Base-by-base conservation (phyloP, 2,888 invertebrate genomes). In the Tromatobia lineatoria region DNA sequence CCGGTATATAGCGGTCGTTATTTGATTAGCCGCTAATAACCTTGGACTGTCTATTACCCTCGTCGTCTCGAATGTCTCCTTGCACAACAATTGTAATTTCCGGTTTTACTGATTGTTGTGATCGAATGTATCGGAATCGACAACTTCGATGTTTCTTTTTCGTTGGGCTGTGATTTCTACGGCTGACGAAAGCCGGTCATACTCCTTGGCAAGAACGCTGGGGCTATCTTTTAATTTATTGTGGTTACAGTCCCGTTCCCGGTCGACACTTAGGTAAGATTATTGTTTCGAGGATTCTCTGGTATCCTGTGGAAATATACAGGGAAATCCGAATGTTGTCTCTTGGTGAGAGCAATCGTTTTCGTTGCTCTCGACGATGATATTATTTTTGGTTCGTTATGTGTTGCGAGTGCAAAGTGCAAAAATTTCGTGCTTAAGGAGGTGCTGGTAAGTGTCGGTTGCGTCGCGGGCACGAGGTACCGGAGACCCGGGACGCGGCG, bases 401-500 rank as follows among this genome's bases (percentile, higher is more conserved):
- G 57, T 15, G 66, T 75, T 59, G 70, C 80, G 59, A 66, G 50
- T 76, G 20, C 29, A 13, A 23, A 52, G 83, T 52, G 73, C 7
- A 20, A 45, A 71, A 70, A 71, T 61, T 54, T 80, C 45, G 66
- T 75, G 64, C 66, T 34, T 67, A 52, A 59, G 52, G 59, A 52
- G 66, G 47, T 83, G 54, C 23, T 70, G 38, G 45, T 74, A 66
- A 69, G 59, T 52, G 71, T 79, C 75, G 81, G 29, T 67, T 45
- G 69, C 64, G 75, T 71, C 75, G 75, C 82, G 85, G 84, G 78
- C 86, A 78, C 87, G 70, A 78, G 76, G 80, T 77, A 81, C 85
- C 87, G 76, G 82, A 83, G 83, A 80, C 79, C 81, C 89, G 87
- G 89, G 89, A 88, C 91, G 90, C 90, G 90, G 90, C 88, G 90